These are phyloP conservation scores for Ceramica pisi DNA, from an alignment of 2,888 invertebrate genomes.

Conservation along the genomic window DNA sequence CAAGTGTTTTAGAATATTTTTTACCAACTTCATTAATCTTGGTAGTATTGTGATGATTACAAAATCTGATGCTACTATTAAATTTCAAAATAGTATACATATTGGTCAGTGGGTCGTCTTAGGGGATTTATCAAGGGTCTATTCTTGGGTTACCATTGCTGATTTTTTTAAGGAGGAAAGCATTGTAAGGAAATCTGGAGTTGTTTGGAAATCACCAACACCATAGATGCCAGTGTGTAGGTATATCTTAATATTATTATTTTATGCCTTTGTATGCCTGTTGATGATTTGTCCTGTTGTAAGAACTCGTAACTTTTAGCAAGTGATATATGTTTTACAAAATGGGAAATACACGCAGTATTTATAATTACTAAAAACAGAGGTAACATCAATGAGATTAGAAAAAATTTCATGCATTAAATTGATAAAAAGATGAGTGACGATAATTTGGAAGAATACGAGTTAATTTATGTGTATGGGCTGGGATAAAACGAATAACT, in stretches of 20 bases:
- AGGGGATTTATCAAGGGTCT: neutral
- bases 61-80: neutral
- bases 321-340: neutral
- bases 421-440: neutral
- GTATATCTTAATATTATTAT: too few relatives aligned
- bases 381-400: neutral
- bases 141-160: neutral
- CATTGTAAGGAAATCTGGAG: too few relatives aligned
- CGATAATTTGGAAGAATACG: too few relatives aligned
- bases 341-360: neutral
- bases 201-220: too few relatives aligned
- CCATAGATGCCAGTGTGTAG: too few relatives aligned
- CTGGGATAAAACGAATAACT: neutral
- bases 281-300: neutral
- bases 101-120: too few relatives aligned
- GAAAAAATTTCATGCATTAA: neutral
- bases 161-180: too few relatives aligned
- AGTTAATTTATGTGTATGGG: neutral
- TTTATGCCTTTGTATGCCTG: too few relatives aligned
- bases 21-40: neutral
- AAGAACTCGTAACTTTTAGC: neutral
- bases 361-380: neutral
- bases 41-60: neutral
- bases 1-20: neutral
- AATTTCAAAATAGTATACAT: neutral